These are phyloP conservation scores for Apis mellifera DNA, from an alignment of 1,140 invertebrate genomes.

Conservation along the genomic window DNA sequence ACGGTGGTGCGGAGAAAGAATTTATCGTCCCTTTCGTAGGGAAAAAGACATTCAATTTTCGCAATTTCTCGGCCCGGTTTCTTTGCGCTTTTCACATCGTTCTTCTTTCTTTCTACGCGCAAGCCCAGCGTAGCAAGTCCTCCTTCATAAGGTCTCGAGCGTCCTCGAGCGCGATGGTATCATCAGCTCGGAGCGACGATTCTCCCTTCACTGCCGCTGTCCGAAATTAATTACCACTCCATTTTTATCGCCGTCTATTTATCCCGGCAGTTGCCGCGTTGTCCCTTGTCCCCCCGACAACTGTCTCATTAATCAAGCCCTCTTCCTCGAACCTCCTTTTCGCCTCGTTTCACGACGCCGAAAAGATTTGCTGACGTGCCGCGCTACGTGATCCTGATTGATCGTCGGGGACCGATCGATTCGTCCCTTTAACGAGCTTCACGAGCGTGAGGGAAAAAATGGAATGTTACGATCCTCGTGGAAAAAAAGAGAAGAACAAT, in stretches of 20 bases:
- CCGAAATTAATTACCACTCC: constrained; percentile 75
- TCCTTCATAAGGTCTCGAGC: constrained; percentile 65
- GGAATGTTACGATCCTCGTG: background rate
- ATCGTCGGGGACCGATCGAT: constrained; percentile 60
- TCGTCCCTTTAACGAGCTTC: constrained; percentile 23
- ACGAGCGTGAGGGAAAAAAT: constrained; percentile 40
- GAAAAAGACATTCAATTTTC: background rate
- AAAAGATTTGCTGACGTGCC: constrained; percentile 53
- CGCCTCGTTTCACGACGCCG: constrained; percentile 31
- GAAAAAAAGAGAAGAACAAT: too few species aligned
- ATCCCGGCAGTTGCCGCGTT: constrained; percentile 68
- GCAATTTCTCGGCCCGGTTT: constrained; percentile 43
- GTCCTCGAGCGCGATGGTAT: constrained; percentile 62
- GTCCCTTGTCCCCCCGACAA: constrained; percentile 67
- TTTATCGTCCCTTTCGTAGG: background rate
- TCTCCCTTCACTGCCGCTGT: constrained; percentile 57
- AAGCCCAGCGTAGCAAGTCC: constrained; percentile 48
- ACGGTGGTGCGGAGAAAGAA: background rate
- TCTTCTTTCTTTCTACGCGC: constrained; percentile 53
- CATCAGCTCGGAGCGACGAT: constrained; percentile 55
- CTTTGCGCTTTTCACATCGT: constrained; percentile 49
- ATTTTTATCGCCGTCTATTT: constrained; percentile 74
- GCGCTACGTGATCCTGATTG: constrained; percentile 59
- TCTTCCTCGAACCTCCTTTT: constrained; percentile 52
- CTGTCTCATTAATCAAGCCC: constrained; percentile 72